Evolutionary conservation across 2,888 invertebrate genomes (phyloP), one percentile per base, ranked within the genome.

Genomic region (Strigamia crassipes): DNA sequence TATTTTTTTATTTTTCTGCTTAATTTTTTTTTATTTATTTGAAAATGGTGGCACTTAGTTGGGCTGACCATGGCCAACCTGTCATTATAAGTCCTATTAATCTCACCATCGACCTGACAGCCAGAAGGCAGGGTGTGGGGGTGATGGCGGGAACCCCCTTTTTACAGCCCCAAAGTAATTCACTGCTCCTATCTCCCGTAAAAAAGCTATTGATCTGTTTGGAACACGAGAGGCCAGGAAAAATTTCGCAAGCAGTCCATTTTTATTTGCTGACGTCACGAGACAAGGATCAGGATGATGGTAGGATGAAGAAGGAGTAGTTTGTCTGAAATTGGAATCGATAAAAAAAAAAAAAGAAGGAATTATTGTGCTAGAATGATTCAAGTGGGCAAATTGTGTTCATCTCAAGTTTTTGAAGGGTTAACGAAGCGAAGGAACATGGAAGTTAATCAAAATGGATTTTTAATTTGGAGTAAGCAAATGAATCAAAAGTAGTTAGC

Each of bases 31-130:
- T 66, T 66, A 5, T 38, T 66, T 23, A 4, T 66, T 66, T 18
- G 31, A 73, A 73, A 73, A 73, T 73, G 27, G 73, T 73, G 73
- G 73, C 73, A 73, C 73, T 73, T 73, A 73, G 73, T 73, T 73
- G 73, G 73, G 73, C 73, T 73, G 73, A 73, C 73, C 73, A 73
- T 73, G 73, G 73, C 73, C 73, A 73, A 73, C 73, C 73, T 73
- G 73, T 73, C 73, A 73, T 73, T 73, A 73, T 73, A 73, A 73
- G 73, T 73, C 73, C 73, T 73, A 73, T 73, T 73, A 73, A 73
- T 73, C 73, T 73, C 73, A 73, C 73, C 73, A 73, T 73, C 73
- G 73, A 73, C 73, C 73, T 73, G 73, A 73, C 73, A 73, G 73
- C 73, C 73, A 73, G 73, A 73, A 73, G 73, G 73, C 73, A 73